Evolutionary conservation across 2,113 vertebrate genomes (phyloP), one percentile per base, ranked within the genome.

Genomic region (Gopherus flavomarginatus): DNA sequence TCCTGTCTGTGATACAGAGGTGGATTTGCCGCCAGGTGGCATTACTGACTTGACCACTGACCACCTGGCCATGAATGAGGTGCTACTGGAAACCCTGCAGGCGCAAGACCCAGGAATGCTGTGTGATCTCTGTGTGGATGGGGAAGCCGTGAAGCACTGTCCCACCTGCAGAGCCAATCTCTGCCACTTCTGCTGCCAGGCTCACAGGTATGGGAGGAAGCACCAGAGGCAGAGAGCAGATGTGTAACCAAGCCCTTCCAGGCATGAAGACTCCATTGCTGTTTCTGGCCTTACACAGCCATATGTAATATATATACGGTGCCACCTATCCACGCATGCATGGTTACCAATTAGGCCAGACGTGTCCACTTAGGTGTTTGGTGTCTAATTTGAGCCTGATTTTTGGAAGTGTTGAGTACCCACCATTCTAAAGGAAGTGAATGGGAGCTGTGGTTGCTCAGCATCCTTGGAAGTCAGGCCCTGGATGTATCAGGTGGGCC

Each of bases 131-230:
- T 99, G 99, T 97, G 98, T 97, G 27, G 99, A 99, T 69, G 98
- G 98, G 35, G 97, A 97, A 83, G 99, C 98, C 0, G 98, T 97
- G 96, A 98, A 97, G 97, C 98, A 98, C n/a, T 99, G 99, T 96
- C 98, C 98, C 91, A 98, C 98, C 84, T 99, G 99, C 98, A 96
- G 97, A 86, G 96, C 98, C 90, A 98, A 98, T 96, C 98, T 99
- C 75, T 99, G 99, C 95, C 98, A 97, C 92, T 99, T 99, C 98
- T 99, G 99, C 98, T 98, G 98, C 97, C 98, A 99, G 97, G 99
- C 99, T 0, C 99, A 99, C 98, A 99, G 99, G 99, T 99, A 96
- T 97, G 96, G 83, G 90, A 31, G 72, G 95, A 54, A 31, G 49
- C 11, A n/a, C 69, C 84, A 38, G 9, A 65, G 42, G 42, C 24